Evolutionary conservation across 2,797 vertebrate species (phyloP), one percentile per base, ranked within the genome.

Genomic region (Phataginus tetradactyla): DNA sequence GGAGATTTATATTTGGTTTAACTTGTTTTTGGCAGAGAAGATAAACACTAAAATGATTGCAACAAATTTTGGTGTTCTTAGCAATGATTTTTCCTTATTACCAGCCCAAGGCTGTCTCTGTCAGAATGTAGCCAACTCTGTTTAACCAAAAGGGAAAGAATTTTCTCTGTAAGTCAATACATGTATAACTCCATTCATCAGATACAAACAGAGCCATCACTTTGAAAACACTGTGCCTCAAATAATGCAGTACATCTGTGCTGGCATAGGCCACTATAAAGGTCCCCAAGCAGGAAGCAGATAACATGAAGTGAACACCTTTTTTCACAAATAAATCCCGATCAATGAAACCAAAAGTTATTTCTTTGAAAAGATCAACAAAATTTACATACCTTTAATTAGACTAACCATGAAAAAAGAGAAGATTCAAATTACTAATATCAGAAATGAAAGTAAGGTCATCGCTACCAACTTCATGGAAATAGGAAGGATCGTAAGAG

Each of bases 1-100:
- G 20, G 61, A 79, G 88, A 95, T 96, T 96, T 94, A 88, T 80
- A 75, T 64, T 92, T 71, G n/a, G 45, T 63, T 92, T 90, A 81
- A 91, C 57, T 90, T 95, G 49, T 17, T 85, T 93, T 93, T 53
- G 77, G 90, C 85, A 92, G 77, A 37, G 64, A 77, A 61, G 39
- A 61, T 74, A 72, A 91, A 45, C 37, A 34, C 68, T 75, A 45
- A 81, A 68, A 71, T 86, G 27, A 78, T 3, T 78, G 29, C 29
- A 87, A 92, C 20, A 88, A n/a, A 75, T 59, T 87, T 90, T 37
- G 37, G 75, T 68, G 49, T 87, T 51, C 85, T 83, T 83, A 86
- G 66, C 66, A 85, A 59, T 74, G 71, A 77, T 90, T 94, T 83
- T 23, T 78, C 63, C 90, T 95, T 75, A 85, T 83, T 96, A 81